These are phyloP conservation scores for Melanotaenia trifasciata DNA, from an alignment of 2,797 vertebrate species.

Conservation along the genomic window DNA sequence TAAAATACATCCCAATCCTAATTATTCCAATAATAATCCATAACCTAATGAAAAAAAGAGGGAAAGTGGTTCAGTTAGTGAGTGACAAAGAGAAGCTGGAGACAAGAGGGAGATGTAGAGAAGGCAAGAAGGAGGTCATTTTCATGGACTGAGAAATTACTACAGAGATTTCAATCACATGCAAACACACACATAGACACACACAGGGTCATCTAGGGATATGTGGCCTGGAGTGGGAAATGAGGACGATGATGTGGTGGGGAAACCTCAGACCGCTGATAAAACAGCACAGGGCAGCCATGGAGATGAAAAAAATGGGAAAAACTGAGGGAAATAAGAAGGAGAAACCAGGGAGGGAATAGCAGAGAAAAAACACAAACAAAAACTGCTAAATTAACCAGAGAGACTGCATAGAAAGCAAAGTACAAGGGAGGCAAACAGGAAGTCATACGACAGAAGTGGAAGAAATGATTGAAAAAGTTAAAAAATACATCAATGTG, in stretches of 20 bases:
- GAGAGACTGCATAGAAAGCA: not conserved
- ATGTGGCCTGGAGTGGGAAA: not conserved
- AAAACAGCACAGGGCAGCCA: not conserved
- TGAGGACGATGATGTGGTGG: constrained; percentile 9
- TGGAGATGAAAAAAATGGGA: constrained; percentile 7
- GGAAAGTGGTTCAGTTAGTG: constrained; percentile 29
- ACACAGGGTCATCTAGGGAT: constrained; percentile 20
- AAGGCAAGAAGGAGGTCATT: constrained; percentile 11
- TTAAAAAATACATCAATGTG: not conserved
- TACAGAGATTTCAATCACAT: not conserved
- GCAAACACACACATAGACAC: not conserved
- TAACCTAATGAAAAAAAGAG: constrained; percentile 53
- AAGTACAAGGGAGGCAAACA: not conserved
- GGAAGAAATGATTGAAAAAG: not conserved
- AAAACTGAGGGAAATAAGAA: not conserved
- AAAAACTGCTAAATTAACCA: not conserved
- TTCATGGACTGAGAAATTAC: not conserved
- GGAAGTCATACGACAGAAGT: not conserved
- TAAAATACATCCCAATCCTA: constrained; percentile 79
- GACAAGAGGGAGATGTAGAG: constrained; percentile 29
- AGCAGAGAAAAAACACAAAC: not conserved
- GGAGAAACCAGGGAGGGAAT: not conserved
- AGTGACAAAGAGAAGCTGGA: constrained; percentile 42
- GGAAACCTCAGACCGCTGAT: constrained; percentile 22
- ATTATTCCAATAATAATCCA: constrained; percentile 82